A percentile compares a stretch with the other conserved stretches of the same genome.
These are phyloP conservation scores for Tuberolachnus salignus DNA, from an alignment of 2,888 invertebrate genomes.

Conservation along the genomic window DNA sequence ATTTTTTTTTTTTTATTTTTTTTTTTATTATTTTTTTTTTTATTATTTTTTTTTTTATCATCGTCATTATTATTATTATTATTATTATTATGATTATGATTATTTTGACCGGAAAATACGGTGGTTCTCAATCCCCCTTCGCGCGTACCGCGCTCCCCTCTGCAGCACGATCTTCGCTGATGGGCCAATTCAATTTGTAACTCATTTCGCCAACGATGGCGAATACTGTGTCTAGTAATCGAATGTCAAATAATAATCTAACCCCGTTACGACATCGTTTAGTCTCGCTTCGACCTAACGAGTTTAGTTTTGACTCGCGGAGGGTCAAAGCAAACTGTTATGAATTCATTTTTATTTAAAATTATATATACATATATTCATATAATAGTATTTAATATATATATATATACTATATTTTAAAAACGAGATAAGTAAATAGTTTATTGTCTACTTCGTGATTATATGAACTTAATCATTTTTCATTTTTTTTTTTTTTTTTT, in stretches of 20 bases:
- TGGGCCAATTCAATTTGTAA: constrained; percentile 59
- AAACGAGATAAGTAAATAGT: constrained; percentile 13
- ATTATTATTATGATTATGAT: constrained; percentile 43
- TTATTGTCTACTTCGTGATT: background rate
- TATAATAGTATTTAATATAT: no score
- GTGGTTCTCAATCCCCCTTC: constrained; percentile 42
- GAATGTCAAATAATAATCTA: constrained; percentile 55
- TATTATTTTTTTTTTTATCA: constrained; percentile 41
- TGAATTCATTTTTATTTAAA: constrained; percentile 27
- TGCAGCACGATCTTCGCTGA: constrained; percentile 25
- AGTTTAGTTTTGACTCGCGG: constrained; percentile 51
- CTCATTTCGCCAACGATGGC: constrained; percentile 59
- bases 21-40: constrained; percentile 34
- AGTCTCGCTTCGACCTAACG: constrained; percentile 51
- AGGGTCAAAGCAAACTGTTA: constrained; percentile 42
- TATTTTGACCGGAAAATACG: constrained; percentile 54
- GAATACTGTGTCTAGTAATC: constrained; percentile 56
- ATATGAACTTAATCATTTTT: background rate
- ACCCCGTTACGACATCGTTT: constrained; percentile 55
- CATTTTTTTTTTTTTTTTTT: background rate
- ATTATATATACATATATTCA: background rate
- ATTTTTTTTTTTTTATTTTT: constrained; percentile 30
- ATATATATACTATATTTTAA: background rate
- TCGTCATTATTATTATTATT: constrained; percentile 21
- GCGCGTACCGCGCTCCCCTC: constrained; percentile 33